A percentile compares a stretch with the other conserved stretches of the same genome.
Conservation (phyloP, 2,113 vertebrate species). For the Uria aalge region DNA sequence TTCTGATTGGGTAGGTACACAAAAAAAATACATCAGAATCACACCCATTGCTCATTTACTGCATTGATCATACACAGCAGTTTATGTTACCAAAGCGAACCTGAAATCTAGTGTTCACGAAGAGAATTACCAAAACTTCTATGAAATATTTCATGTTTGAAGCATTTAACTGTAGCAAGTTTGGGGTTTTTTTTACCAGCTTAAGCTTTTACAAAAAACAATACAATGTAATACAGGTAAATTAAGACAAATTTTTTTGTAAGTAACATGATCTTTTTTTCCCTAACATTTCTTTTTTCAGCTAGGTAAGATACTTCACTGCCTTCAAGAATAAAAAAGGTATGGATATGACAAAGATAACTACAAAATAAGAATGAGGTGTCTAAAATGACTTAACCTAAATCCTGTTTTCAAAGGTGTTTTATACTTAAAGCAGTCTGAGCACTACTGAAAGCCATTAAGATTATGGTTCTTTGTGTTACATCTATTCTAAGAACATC, state of each 20-base stretch:
- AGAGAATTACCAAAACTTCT: background rate
- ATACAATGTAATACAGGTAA: background rate
- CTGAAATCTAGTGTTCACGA: background rate
- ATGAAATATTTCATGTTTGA: background rate
- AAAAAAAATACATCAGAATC: background rate
- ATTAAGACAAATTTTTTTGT: background rate
- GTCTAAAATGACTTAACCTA: background rate
- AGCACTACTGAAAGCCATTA: background rate
- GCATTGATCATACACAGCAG: background rate
- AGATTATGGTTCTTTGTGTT: background rate
- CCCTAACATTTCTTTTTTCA: accelerated
- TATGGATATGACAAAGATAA: background rate
- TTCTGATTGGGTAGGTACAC: background rate
- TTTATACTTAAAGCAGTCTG: background rate
- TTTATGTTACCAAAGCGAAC: background rate
- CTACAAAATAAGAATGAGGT: background rate
- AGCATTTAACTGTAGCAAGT: background rate
- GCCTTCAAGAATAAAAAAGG: background rate
- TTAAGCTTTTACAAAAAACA: accelerated
- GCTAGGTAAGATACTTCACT: background rate
- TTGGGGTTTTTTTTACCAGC: background rate
- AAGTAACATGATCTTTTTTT: background rate
- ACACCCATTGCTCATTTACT: background rate
- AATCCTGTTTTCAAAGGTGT: background rate
- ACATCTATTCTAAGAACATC: background rate